Conservation (phyloP, 2,797 vertebrate species). For the Heterohyrax brucei region DNA sequence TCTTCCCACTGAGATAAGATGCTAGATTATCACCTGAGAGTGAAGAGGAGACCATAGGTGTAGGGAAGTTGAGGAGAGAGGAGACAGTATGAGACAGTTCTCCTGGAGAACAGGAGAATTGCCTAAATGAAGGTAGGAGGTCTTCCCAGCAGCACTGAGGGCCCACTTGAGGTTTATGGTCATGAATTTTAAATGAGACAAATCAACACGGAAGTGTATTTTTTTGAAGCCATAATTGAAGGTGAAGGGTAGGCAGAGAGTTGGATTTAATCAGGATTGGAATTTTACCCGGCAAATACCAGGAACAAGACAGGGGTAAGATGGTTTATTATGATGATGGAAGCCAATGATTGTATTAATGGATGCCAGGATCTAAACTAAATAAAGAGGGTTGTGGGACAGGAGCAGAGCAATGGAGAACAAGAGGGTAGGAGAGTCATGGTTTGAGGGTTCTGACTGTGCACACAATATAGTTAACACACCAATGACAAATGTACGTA, state of each 20-base stretch:
- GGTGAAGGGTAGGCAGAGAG: conserved; percentile 51
- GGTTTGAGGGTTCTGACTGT: background rate
- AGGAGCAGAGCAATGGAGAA: background rate
- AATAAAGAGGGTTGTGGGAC: background rate
- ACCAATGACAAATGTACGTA: background rate
- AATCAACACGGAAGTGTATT: conserved; percentile 46
- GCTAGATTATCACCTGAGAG: background rate
- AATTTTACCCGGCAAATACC: conserved; percentile 58
- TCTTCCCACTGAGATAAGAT: background rate
- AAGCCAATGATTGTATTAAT: background rate
- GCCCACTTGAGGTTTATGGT: conserved; percentile 45
- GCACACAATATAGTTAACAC: background rate
- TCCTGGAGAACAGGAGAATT: background rate
- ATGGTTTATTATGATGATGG: background rate
- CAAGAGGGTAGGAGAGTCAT: accelerated
- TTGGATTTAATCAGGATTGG: conserved; percentile 59
- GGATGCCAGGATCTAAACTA: background rate
- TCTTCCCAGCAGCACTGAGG: background rate
- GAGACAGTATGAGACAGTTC: background rate
- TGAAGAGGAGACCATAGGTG: background rate
- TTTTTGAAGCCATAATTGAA: conserved; percentile 12
- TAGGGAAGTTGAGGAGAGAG: background rate
- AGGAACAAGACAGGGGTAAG: conserved; percentile 35
- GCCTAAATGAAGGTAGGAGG: background rate
- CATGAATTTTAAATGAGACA: conserved; percentile 76